phyloP scores from a whole-genome alignment of 2,888 invertebrate species.

The Pyralis farinalis region DNA sequence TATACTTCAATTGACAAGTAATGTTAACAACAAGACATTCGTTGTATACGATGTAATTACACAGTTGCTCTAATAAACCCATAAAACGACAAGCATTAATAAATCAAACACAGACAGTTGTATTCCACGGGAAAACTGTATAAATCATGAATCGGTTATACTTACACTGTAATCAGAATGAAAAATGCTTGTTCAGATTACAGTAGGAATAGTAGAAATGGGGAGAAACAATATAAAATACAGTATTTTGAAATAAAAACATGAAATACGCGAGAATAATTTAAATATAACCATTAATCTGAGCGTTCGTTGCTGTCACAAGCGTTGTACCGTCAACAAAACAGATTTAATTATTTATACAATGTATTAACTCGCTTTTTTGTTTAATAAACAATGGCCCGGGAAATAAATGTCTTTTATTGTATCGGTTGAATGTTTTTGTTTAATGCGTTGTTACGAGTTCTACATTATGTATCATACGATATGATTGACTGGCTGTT shows the following conservation, averaged over 20 bases:
- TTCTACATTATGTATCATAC: too few species aligned
- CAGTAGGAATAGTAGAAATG: slow-evolving; percentile 8
- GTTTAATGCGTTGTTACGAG: too few species aligned
- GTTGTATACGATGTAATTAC: too few species aligned
- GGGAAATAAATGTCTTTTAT: too few species aligned
- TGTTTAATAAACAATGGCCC: too few species aligned
- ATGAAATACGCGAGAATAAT: slow-evolving; percentile 63
- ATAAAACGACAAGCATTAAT: slow-evolving; percentile 9
- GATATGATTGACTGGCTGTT: too few species aligned
- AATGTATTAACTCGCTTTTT: background rate
- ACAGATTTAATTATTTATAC: slow-evolving; percentile 17
- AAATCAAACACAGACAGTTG: slow-evolving; percentile 13
- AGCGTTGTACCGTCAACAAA: slow-evolving; percentile 43
- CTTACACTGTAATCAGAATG: slow-evolving; percentile 37
- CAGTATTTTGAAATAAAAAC: slow-evolving; percentile 43
- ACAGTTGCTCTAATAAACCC: too few species aligned
- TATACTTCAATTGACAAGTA: too few species aligned
- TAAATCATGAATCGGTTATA: background rate
- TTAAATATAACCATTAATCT: slow-evolving; percentile 79
- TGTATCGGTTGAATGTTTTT: too few species aligned
- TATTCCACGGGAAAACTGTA: slow-evolving; percentile 3
- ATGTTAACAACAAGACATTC: too few species aligned
- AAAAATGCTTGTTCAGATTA: slow-evolving; percentile 56
- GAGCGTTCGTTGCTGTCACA: slow-evolving; percentile 59
- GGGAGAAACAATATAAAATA: background rate